These are phyloP conservation scores for Prionailurus viverrinus DNA, from an alignment of 2,113 vertebrate species.

Conservation along the genomic window DNA sequence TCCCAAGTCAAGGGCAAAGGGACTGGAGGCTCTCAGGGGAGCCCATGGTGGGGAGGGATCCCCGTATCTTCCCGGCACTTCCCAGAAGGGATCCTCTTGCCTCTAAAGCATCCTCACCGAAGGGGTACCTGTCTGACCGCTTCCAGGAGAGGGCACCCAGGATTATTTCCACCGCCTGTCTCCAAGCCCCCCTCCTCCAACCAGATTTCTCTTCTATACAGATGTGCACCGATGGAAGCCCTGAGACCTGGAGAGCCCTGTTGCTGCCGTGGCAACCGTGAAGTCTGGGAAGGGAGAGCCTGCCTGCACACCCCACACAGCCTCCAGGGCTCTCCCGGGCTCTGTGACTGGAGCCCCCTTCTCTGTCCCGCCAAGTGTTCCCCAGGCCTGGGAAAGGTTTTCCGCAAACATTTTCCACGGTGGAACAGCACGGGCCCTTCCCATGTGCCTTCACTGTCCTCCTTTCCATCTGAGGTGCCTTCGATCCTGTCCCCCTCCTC, in stretches of 20 bases:
- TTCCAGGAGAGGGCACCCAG: neutral
- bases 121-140: neutral
- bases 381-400: neutral
- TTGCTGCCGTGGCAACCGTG: neutral
- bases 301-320: fast-evolving
- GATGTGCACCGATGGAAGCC: neutral
- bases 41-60: neutral
- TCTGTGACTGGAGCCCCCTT: neutral
- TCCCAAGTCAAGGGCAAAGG: neutral
- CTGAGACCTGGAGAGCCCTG: neutral
- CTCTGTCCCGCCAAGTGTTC: neutral
- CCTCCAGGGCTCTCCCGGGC: neutral
- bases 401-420: too few relatives aligned
- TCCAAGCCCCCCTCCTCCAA: neutral
- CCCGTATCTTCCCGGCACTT: neutral
- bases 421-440: neutral
- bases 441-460: neutral
- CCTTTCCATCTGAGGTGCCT: neutral
- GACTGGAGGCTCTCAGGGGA: neutral
- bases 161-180: neutral
- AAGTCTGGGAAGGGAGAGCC: neutral
- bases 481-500: neutral
- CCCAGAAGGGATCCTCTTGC: neutral
- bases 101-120: neutral
- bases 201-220: neutral